Base-by-base conservation (phyloP, 2,113 vertebrate genomes). In the Lichenostomus cassidix region DNA sequence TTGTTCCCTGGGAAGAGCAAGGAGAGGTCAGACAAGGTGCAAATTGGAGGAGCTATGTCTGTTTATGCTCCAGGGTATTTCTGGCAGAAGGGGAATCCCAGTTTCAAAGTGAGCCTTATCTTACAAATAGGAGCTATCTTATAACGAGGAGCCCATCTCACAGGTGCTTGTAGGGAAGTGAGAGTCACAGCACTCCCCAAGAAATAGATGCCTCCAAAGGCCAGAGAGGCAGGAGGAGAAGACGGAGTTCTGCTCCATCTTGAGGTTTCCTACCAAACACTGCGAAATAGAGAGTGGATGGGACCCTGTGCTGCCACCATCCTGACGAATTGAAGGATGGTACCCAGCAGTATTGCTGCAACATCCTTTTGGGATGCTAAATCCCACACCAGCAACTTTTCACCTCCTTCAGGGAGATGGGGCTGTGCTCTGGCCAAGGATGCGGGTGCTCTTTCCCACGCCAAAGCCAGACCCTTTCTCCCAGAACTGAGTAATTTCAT, bases 231-330 rank as follows among this genome's bases (percentile, higher is more conserved):
- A 5, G 2, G 5, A 7, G 2, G 5, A 42, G 11, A 24, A 63
- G 33, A 39, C 9, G 1, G 8, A 18, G 25, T 4, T 47, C 37
- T 2, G 4, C 70, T 88, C 46, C 39, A 41, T 27, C 56, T 10
- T 37, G 49, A 60, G 49, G 22, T 11, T 9, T 90, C 56, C 41
- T 25, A 58, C 33, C 13, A n/a, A 67, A 52, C 12, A 20, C 18
- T 2, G 8, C 21, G 7, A 47, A 5, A 60, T 5, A 0, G 0
- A 63, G 18, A 2, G 2, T 0, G 3, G 67, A 69, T 28, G 18
- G 33, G 13, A 65, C 29, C 47, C 68, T 35, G 55, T 4, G 7
- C 52, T 44, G 68, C 33, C 64, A 39, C 47, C 44, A 6, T n/a
- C 6, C 0, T 0, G 0, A 9, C 12, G 42, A 11, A 4, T 49